These are phyloP conservation scores for Meloidogyne exigua DNA, from an alignment of 1,140 invertebrate species.

Conservation along the genomic window DNA sequence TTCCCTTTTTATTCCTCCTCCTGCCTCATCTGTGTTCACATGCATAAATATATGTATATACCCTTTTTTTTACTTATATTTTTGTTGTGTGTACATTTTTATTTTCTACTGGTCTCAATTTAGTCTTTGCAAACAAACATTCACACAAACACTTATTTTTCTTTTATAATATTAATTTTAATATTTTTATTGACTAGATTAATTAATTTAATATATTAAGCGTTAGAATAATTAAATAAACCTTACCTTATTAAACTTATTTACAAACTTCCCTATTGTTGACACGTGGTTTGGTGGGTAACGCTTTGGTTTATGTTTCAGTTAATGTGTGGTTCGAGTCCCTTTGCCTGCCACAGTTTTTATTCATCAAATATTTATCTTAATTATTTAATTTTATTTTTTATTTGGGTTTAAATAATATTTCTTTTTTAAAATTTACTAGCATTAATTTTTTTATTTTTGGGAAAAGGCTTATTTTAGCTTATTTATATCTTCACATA, in stretches of 20 bases:
- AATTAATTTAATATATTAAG: no score
- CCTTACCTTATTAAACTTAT: no score
- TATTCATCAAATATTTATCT: no score
- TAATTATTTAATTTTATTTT: no score
- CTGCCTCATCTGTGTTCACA: neutral
- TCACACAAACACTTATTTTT: neutral
- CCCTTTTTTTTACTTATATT: neutral
- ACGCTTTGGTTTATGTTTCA: neutral
- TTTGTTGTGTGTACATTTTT: constrained; percentile 1
- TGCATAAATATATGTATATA: neutral
- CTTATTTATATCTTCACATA: neutral
- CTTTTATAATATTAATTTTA: neutral
- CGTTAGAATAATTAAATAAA: neutral
- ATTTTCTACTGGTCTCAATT: neutral
- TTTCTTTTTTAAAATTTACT: no score
- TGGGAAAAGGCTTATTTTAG: neutral
- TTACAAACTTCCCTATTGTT: rapidly evolving
- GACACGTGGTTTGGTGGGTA: neutral
- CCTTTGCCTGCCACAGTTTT: no score
- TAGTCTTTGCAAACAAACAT: neutral
- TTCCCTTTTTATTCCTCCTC: neutral
- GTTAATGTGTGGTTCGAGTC: no score
- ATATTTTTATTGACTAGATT: neutral
- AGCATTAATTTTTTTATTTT: no score
- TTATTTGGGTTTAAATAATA: no score